Evolutionary conservation across 2,888 invertebrate species (phyloP).

Genomic region (Nomada ruficornis): DNA sequence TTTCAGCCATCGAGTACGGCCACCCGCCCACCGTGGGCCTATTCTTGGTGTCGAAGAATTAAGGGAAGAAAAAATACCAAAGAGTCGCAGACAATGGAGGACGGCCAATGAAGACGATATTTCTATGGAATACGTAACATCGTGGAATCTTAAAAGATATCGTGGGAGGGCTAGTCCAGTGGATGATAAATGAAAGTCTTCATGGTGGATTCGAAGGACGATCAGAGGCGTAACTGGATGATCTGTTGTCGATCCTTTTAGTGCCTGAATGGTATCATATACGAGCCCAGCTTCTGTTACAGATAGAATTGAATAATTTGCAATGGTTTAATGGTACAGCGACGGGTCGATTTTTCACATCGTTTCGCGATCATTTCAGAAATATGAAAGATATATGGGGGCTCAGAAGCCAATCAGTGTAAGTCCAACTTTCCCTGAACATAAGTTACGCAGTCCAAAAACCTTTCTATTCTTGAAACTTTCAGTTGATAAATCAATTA

Average conservation of each 20-base stretch:
- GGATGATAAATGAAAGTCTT: not conserved
- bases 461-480: too few species aligned
- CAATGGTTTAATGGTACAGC: not conserved
- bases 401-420: too few species aligned
- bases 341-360: not conserved
- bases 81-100: constrained; percentile 6
- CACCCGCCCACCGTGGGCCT: constrained; percentile 77
- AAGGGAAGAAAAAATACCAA: constrained; percentile 21
- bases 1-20: constrained; percentile 48
- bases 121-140: constrained; percentile 15
- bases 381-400: too few species aligned
- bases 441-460: too few species aligned
- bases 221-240: not conserved
- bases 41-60: constrained; percentile 62
- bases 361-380: not conserved
- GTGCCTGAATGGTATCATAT: too few species aligned
- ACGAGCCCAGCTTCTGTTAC: not conserved
- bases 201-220: not conserved
- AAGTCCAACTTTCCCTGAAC: too few species aligned
- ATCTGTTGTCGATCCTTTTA: too few species aligned
- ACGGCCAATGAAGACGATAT: constrained; percentile 26
- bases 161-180: not conserved
- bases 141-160: not conserved
- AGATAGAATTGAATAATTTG: not conserved
- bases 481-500: too few species aligned